Evolutionary conservation across 1,140 invertebrate species (phyloP).

Genomic region (Ips typographus): DNA sequence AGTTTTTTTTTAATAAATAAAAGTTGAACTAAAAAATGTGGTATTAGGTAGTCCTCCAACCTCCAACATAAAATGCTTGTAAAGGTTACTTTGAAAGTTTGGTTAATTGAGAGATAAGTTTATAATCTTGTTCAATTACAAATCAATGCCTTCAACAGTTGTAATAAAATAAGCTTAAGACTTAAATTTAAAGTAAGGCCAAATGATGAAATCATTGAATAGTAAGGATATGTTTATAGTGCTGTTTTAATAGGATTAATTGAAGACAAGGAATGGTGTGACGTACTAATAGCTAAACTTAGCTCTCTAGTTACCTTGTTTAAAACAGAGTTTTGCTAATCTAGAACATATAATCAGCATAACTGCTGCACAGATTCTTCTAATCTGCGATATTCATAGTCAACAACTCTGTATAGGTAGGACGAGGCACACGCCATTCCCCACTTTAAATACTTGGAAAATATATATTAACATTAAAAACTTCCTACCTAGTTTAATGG

Average conservation of each 20-base stretch:
- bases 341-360: slow-evolving; percentile 52
- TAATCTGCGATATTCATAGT: slow-evolving; percentile 48
- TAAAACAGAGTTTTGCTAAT: slow-evolving; percentile 51
- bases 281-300: slow-evolving; percentile 40
- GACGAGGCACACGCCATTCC: slow-evolving; percentile 50
- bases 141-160: no score
- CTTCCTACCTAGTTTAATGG: slow-evolving; percentile 54
- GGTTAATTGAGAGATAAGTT: no score
- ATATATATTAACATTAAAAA: slow-evolving; percentile 49
- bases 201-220: neutral
- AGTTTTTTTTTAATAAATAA: no score
- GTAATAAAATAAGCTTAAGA: no score
- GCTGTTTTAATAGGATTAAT: slow-evolving; percentile 3
- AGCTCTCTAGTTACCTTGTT: slow-evolving; percentile 49
- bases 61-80: no score
- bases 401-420: slow-evolving; percentile 49
- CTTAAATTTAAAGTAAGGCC: neutral
- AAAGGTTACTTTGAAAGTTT: no score
- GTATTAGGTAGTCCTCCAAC: no score
- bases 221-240: neutral
- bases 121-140: no score
- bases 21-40: no score
- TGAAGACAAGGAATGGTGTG: slow-evolving; percentile 24
- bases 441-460: slow-evolving; percentile 48
- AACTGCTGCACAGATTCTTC: slow-evolving; percentile 50